Base-by-base conservation (phyloP, 2,113 vertebrate genomes). In the Axis porcinus region DNA sequence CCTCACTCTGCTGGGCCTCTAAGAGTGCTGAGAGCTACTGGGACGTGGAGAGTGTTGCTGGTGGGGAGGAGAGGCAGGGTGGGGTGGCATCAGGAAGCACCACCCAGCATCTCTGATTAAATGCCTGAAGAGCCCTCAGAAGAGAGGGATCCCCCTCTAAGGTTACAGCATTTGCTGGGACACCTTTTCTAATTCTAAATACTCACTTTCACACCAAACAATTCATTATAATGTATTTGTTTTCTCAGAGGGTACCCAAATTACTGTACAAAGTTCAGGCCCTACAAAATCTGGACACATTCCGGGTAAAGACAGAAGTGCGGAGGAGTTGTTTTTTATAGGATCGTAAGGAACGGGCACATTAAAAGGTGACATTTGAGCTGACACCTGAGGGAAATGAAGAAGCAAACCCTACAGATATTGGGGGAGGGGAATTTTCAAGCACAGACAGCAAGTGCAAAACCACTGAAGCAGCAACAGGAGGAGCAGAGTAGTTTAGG, bases 101-200 rank as follows among this genome's bases (percentile, higher is more conserved):
- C 50, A 82, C 43, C 40, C 30, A 84, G 14, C 57, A 79, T n/a
- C 82, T 94, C n/a, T 95, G 33, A 86, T 86, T 79, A 58, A 87
- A 84, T 15, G 23, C 19, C 27, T 78, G 45, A 85, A 36, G 28
- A 85, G 54, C 43, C 16, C 40, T 84, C 67, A 96, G 27, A 82
- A 52, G 81, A 91, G 74, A 96, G 60, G 30, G 52, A 36, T 16
- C 81, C 67, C 21, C 55, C 82, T 87, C 74, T 89, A 64, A 91
- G 23, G 30, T 82, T 54, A 79, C 5, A 85, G 1, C 14, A 83
- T 76, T 67, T 84, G 23, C 57, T 89, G 52, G 27, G 28, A 82
- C 60, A 93, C n/a, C 85, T 94, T 76, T 91, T 93, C 50, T 89
- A 43, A 78, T 30, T 94, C 52, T 60, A 95, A 94, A 79, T 55